Conservation (phyloP, 2,113 vertebrate genomes). For the Naja naja region DNA sequence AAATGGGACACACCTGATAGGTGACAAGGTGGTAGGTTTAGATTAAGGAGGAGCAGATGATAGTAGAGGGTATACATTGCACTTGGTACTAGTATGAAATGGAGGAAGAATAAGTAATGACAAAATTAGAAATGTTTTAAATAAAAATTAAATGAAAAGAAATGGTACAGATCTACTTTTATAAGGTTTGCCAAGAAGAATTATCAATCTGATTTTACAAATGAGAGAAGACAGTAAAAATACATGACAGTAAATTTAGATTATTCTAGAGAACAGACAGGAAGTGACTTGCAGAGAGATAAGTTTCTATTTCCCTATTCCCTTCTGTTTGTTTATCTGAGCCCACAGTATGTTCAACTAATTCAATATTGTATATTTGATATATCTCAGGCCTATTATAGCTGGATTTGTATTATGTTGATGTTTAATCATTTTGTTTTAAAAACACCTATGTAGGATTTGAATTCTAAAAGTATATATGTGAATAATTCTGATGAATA, state of each 20-base stretch:
- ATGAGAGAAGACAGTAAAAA: background rate
- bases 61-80: background rate
- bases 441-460: background rate
- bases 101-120: background rate
- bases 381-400: background rate
- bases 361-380: background rate
- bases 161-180: background rate
- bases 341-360: background rate
- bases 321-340: background rate
- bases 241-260: background rate
- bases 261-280: background rate
- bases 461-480: background rate
- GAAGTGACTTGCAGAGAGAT: background rate
- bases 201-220: background rate
- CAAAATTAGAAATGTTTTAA: background rate
- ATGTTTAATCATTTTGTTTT: background rate
- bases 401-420: background rate
- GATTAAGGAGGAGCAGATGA: conserved; percentile 17
- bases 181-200: background rate
- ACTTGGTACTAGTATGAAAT: background rate
- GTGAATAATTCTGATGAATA: background rate
- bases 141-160: background rate
- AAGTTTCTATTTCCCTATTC: background rate
- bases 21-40: background rate
- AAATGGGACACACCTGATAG: conserved; percentile 19